Conservation (phyloP, 2,888 invertebrate species). For the Drosophila anomalipes region DNA sequence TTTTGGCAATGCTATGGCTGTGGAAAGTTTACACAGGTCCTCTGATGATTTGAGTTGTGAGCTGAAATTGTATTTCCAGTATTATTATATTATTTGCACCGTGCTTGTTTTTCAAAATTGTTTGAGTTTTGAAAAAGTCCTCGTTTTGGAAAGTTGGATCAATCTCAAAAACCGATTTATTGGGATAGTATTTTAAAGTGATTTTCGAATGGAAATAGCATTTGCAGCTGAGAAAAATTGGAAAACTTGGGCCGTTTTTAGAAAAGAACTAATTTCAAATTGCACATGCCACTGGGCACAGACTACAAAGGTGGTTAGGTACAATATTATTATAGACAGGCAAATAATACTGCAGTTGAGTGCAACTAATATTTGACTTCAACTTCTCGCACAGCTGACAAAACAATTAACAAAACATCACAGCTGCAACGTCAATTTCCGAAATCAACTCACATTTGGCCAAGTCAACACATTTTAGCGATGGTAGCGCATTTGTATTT, state of each 20-base stretch:
- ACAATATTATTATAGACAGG: background rate
- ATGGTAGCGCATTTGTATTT: constrained; percentile 1
- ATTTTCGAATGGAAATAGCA: background rate
- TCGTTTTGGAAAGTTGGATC: background rate
- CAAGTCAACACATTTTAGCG: background rate
- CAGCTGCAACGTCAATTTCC: constrained; percentile 7
- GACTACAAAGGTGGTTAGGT: background rate
- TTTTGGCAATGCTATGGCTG: background rate
- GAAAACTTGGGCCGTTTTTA: background rate
- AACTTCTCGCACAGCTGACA: constrained; percentile 29
- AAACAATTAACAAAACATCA: constrained; percentile 45
- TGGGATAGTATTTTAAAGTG: background rate
- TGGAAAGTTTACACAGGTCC: background rate
- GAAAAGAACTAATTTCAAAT: background rate
- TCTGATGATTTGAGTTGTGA: no score
- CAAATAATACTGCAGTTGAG: constrained; percentile 13
- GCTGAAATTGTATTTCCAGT: background rate
- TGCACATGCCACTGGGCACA: background rate
- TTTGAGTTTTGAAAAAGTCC: background rate
- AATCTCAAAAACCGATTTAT: rapidly evolving
- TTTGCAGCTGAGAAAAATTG: background rate
- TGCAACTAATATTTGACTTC: constrained; percentile 22
- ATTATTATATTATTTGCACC: background rate
- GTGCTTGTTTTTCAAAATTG: no score
- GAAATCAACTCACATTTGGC: constrained; percentile 20